Evolutionary conservation across 1,140 invertebrate genomes (phyloP).

Genomic region (Megalonaias nervosa): DNA sequence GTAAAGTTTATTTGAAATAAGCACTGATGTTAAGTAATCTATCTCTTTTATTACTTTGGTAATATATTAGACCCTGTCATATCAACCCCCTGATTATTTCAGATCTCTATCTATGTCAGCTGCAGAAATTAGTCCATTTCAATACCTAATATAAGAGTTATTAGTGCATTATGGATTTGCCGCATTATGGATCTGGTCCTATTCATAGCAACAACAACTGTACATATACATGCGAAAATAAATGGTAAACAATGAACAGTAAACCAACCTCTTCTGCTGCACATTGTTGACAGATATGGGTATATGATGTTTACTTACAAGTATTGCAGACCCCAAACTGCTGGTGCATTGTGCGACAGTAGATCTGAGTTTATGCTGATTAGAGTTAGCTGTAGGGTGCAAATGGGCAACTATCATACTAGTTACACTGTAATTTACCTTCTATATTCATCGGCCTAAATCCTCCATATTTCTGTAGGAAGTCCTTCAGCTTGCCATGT

Average conservation of each 20-base stretch:
- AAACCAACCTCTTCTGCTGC: background rate
- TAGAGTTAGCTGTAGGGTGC: background rate
- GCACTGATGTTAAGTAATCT: too few species aligned
- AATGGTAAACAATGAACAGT: background rate
- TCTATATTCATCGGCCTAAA: constrained; percentile 36
- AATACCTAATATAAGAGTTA: too few species aligned
- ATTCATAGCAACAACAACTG: too few species aligned
- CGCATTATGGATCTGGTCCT: too few species aligned
- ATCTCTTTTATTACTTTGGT: too few species aligned
- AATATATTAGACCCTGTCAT: too few species aligned
- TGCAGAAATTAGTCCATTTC: too few species aligned
- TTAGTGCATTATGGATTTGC: too few species aligned
- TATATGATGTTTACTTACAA: background rate
- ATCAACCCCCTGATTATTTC: too few species aligned
- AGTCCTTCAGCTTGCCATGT: constrained; percentile 62
- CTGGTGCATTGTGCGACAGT: background rate
- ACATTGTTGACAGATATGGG: background rate
- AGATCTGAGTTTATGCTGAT: background rate
- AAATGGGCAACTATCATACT: background rate
- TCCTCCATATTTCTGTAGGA: constrained; percentile 68
- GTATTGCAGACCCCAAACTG: background rate
- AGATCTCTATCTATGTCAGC: too few species aligned
- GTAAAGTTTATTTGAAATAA: too few species aligned
- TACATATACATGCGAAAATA: background rate
- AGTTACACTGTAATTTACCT: constrained; percentile 32